Conservation (phyloP, 2,113 vertebrate species). For the Ciconia stormi region DNA sequence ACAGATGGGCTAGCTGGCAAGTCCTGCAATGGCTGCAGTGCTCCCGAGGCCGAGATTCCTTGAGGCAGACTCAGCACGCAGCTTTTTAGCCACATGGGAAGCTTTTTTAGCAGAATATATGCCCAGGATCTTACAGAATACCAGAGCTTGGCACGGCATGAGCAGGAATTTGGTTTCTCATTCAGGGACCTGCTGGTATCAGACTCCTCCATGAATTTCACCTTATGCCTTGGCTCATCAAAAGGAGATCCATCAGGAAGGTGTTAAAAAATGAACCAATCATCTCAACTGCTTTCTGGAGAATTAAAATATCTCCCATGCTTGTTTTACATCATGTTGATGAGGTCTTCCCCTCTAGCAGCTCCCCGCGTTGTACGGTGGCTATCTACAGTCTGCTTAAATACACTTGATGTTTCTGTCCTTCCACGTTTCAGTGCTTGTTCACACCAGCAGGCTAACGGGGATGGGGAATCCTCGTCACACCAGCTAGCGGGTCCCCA, state of each 20-base stretch:
- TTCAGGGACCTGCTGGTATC: not conserved
- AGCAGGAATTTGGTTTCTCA: not conserved
- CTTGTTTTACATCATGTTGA: fast-evolving
- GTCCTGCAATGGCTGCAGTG: fast-evolving
- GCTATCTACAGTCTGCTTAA: not conserved
- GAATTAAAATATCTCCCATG: not conserved
- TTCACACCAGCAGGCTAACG: fast-evolving
- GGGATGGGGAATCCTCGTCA: fast-evolving
- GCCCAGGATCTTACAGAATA: not conserved
- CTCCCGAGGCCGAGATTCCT: fast-evolving
- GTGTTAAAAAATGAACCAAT: not conserved
- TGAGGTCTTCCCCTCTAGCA: not conserved
- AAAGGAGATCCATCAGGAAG: not conserved
- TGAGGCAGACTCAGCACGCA: not conserved
- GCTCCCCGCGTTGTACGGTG: fast-evolving
- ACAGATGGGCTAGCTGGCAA: fast-evolving
- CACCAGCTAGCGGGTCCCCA: fast-evolving
- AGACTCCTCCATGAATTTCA: not conserved
- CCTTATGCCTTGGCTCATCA: fast-evolving
- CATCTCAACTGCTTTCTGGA: not conserved
- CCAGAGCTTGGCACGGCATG: not conserved
- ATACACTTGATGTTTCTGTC: fast-evolving
- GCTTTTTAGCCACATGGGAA: not conserved
- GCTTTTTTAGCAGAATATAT: not conserved
- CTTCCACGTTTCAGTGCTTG: not conserved